Conservation (phyloP, 2,113 vertebrate species). For the Procavia capensis region DNA sequence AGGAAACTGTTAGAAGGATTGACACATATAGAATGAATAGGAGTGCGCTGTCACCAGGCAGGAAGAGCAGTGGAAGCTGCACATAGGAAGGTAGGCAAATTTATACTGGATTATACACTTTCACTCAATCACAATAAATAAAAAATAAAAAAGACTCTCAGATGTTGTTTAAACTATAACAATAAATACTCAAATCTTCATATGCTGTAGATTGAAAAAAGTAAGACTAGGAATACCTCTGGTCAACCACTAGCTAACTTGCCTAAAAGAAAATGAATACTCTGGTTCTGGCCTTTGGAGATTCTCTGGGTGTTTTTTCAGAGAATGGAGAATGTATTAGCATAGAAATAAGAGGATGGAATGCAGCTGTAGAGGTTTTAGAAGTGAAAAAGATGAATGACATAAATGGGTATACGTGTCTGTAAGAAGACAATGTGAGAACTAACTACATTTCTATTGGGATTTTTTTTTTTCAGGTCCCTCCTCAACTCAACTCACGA, state of each 20-base stretch:
- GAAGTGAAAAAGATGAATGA: neutral
- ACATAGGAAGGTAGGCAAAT: too few species aligned
- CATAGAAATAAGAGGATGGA: neutral
- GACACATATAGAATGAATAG: too few species aligned
- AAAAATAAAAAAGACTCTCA: too few species aligned
- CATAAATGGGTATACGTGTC: too few species aligned
- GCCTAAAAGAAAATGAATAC: neutral
- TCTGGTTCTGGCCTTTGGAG: neutral
- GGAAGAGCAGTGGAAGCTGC: too few species aligned
- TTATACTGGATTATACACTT: too few species aligned
- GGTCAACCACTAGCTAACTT: neutral
- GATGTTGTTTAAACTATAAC: constrained; percentile 6
- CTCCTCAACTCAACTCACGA: neutral
- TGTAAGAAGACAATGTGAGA: neutral
- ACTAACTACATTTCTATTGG: neutral
- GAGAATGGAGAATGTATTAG: neutral
- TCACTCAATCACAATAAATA: too few species aligned
- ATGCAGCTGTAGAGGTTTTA: neutral
- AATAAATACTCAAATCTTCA: neutral
- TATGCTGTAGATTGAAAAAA: neutral
- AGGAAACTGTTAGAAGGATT: too few species aligned
- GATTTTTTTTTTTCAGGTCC: constrained; percentile 5
- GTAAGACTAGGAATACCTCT: neutral
- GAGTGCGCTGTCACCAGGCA: too few species aligned
- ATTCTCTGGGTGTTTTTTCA: neutral